Evolutionary conservation across 2,797 vertebrate species (phyloP).

Genomic region (Gallinago nigripennis): DNA sequence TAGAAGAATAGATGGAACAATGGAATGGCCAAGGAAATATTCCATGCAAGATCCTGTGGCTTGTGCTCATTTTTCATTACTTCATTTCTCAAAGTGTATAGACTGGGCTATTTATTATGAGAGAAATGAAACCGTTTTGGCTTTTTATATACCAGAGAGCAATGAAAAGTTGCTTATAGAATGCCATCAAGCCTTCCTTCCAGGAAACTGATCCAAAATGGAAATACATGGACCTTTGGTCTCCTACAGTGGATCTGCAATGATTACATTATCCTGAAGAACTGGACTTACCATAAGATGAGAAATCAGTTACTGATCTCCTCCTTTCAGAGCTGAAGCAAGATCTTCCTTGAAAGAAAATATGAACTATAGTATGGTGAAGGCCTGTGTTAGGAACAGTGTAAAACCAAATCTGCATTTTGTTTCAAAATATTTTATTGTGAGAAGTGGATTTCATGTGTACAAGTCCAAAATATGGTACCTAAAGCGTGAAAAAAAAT

Average conservation of each 20-base stretch:
- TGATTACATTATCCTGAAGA: background rate
- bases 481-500: background rate
- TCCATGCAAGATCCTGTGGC: background rate
- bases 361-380: background rate
- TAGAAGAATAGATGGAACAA: background rate
- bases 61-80: background rate
- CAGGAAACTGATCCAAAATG: background rate
- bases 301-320: background rate
- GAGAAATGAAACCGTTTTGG: background rate
- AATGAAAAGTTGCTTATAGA: background rate
- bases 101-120: background rate
- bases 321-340: conserved; percentile 20
- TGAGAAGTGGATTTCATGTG: background rate
- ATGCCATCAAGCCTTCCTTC: background rate
- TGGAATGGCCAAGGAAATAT: background rate
- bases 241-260: background rate
- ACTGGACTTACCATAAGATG: background rate
- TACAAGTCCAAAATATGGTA: background rate
- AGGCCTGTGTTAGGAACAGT: background rate
- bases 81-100: background rate
- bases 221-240: background rate
- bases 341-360: background rate
- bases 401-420: background rate
- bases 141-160: background rate
- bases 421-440: background rate